Conservation (phyloP, 2,797 vertebrate genomes). For the Acanthis flammea region DNA sequence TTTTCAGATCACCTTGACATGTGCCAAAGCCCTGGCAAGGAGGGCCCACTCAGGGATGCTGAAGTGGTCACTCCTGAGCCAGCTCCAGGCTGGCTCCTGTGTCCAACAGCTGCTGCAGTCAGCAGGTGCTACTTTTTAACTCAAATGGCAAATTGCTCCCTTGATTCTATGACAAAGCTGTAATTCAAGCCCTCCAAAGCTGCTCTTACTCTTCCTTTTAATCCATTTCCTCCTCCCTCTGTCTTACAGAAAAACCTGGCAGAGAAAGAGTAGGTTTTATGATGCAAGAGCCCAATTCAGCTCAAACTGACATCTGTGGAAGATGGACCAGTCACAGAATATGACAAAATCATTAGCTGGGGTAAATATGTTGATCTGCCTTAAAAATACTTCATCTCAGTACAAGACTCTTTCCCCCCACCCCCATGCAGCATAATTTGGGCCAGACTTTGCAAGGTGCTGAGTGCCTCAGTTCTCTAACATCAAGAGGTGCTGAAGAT, state of each 20-base stretch:
- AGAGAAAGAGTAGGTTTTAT: conserved; percentile 4
- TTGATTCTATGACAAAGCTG: background rate
- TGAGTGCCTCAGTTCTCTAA: conserved; percentile 42
- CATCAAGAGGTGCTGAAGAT: conserved; percentile 36
- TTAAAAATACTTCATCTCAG: background rate
- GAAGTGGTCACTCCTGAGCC: background rate
- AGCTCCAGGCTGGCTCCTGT: background rate
- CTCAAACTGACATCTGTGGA: background rate
- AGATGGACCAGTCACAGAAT: background rate
- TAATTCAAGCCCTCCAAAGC: background rate
- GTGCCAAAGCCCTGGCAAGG: background rate
- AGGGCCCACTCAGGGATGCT: background rate
- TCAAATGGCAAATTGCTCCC: background rate
- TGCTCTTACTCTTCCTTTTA: background rate
- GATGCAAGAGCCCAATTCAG: background rate
- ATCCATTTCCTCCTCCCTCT: background rate
- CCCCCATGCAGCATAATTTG: conserved; percentile 45
- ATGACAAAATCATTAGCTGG: background rate
- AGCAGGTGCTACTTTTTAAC: background rate
- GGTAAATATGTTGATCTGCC: background rate
- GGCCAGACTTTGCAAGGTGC: conserved; percentile 60
- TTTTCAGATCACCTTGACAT: background rate
- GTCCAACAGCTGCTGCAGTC: background rate
- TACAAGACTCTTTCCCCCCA: background rate
- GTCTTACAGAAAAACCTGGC: background rate